Conservation (phyloP, 2,113 vertebrate species). For the Bagarius yarrelli region DNA sequence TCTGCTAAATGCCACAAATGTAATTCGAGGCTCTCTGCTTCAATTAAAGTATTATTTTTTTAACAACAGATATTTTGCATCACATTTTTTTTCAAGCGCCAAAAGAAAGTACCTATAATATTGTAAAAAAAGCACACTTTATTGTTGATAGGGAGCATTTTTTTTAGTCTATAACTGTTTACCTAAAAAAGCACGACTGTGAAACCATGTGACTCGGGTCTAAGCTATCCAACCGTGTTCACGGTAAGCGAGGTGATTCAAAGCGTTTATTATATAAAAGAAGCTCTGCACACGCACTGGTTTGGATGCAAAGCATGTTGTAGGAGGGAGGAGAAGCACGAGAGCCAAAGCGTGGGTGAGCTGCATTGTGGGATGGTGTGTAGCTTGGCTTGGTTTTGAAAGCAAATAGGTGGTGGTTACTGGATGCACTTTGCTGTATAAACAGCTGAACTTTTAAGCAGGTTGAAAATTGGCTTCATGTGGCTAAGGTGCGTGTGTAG, state of each 20-base stretch:
- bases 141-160: background rate
- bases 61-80: background rate
- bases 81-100: background rate
- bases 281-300: background rate
- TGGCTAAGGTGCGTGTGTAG: background rate
- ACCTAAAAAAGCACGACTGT: background rate
- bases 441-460: constrained; percentile 17
- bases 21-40: background rate
- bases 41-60: background rate
- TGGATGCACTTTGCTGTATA: background rate
- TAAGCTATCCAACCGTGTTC: background rate
- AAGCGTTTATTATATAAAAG: constrained; percentile 41
- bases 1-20: background rate
- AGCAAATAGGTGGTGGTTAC: background rate
- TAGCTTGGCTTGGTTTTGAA: constrained; percentile 21
- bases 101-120: background rate
- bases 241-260: constrained; percentile 9
- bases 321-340: background rate
- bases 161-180: background rate
- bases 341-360: constrained; percentile 28
- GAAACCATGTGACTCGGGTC: background rate
- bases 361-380: constrained; percentile 22
- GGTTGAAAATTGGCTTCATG: background rate
- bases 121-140: background rate
- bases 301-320: constrained; percentile 23